Base-by-base conservation (phyloP, 1,140 invertebrate genomes). In the Lordiphosa collinella region DNA sequence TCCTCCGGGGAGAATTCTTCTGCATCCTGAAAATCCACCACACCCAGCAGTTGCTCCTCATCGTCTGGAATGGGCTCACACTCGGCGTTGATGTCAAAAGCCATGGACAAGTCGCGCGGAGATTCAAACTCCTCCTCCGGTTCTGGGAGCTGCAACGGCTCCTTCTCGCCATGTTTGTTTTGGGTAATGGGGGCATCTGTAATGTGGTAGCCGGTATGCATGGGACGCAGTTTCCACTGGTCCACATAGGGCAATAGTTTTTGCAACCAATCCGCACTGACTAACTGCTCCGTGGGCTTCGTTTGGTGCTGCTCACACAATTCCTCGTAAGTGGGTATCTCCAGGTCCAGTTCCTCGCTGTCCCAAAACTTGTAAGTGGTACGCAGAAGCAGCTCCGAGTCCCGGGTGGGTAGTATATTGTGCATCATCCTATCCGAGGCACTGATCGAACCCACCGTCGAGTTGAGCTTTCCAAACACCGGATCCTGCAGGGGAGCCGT, bases 81-180 rank as follows among this genome's bases (percentile, higher is more conserved):
- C 8, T 87, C 80, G 1, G 86, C 88, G 57, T 89, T 84, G 0
- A 89, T 85, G 37, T 89, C 88, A 31, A 89, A 89, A 6, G 73
- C 86, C 69, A 89, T 68, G 0, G 71, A 85, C 2, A 88, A 35
- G 32, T 84, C 78, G 10, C 48, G 64, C 66, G 61, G 5, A 48
- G 11, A 0, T 44, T 63, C 0, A 43, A 31, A 18, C 11, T 55
- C 47, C 7, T 84, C 64, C 3, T 53, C 31, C 8, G 34, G 12
- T 38, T 11, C 9, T 13, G 16, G 13, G n/a, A n/a, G n/a, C n/a
- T 0, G 22, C 0, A 8, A 8, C 25, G 18, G 18, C 18, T 5
- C 18, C 18, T 29, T 8, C 10, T 69, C 50, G 6, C 14, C 1
- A 0, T 59, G 32, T 3, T 71, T 67, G 11, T 68, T 61, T 5